Evolutionary conservation across 2,888 invertebrate species (phyloP).

Genomic region (Priapulus caudatus): DNA sequence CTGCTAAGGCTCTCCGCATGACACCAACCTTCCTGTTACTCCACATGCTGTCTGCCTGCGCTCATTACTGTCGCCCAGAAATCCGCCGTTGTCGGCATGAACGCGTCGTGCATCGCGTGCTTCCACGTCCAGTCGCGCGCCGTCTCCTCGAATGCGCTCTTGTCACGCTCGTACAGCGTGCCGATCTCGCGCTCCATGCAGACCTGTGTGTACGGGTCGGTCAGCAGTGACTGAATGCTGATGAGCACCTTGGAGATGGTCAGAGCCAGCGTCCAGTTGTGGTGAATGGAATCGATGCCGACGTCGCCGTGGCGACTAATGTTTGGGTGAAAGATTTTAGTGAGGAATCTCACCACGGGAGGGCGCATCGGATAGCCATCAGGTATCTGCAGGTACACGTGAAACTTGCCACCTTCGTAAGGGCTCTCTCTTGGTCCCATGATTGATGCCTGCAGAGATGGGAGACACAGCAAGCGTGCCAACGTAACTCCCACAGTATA

Average conservation of each 20-base stretch:
- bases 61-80: too few species aligned
- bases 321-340: conserved; percentile 86
- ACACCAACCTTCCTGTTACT: too few species aligned
- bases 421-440: conserved; percentile 82
- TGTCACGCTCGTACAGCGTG: not conserved
- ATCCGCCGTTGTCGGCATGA: too few species aligned
- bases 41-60: too few species aligned
- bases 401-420: conserved; percentile 85
- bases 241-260: conserved; percentile 57
- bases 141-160: not conserved
- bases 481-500: too few species aligned
- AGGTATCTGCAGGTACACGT: conserved; percentile 76
- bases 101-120: conserved; percentile 1
- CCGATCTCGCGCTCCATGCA: not conserved
- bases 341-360: conserved; percentile 78
- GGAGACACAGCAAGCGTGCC: too few species aligned
- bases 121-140: not conserved
- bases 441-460: too few species aligned
- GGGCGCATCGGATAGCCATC: conserved; percentile 72
- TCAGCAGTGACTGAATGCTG: conserved; percentile 1
- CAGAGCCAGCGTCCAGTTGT: conserved; percentile 89
- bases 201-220: not conserved
- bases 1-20: too few species aligned
- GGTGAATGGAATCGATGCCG: conserved; percentile 84
- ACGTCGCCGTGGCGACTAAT: conserved; percentile 89